Base-by-base conservation (phyloP, 2,113 vertebrate genomes). In the Talpa occidentalis region DNA sequence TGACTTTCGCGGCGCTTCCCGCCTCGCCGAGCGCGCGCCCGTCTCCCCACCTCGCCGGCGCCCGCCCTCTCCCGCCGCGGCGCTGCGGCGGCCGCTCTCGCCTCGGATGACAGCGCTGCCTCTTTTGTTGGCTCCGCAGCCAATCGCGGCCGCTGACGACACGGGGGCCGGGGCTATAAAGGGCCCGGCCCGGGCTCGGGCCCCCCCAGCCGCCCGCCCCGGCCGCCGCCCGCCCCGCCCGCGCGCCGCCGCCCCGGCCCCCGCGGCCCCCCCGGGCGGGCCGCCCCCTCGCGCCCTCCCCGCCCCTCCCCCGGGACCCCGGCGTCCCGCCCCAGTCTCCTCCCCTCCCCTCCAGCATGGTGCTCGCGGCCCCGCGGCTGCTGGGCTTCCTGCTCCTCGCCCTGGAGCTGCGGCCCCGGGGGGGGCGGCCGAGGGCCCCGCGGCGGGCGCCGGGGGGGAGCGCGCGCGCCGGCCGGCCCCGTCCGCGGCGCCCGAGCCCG, bases 121-220 rank as follows among this genome's bases (percentile, higher is more conserved):
- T 99, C 99, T 99, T 99, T 99, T 99, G 99, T 99, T 99, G 98
- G 98, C 98, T 98, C 98, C 98, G 98, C 99, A 99, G 99, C 99
- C 99, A 99, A 99, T 99, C 98, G 99, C 99, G 98, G 98, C 98
- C 98, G 98, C 99, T 99, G 98, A 99, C 99, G 99, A 99, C 99
- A 99, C 98, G 98, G 98, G 98, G 98, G 99, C 99, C 98, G 98
- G 98, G 98, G 98, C 98, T 99, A 99, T 99, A 99, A 99, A 99
- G 99, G 99, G 98, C 98, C 98, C 98, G 98, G 98, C 95, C 96
- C 84, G 88, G 98, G 98, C 98, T 97, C 98, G 97, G 97, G 97
- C 98, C 98, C 98, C 98, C 98, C 98, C 98, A 96, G 94, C 98
- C 98, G 98, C 97, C 97, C 95, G 95, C 96, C 96, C 96, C 94